Evolutionary conservation across 2,888 invertebrate genomes (phyloP).

Genomic region (Himalopsyche tibetana): DNA sequence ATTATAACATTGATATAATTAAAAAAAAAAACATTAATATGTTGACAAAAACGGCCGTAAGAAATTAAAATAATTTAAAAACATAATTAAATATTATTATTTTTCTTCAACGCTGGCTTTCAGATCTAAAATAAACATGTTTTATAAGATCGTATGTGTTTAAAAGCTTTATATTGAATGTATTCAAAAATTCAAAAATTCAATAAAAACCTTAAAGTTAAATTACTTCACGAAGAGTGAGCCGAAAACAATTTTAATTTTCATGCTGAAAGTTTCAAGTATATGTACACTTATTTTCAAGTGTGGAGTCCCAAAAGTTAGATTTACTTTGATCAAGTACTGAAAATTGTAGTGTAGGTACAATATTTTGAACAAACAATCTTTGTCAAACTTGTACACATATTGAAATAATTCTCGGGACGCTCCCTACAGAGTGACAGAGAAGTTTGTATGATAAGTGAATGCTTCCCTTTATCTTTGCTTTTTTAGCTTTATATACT

Average conservation of each 20-base stretch:
- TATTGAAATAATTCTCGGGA: constrained; percentile 31
- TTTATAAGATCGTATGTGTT: no score
- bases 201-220: background rate
- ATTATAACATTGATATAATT: no score
- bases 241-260: constrained; percentile 11
- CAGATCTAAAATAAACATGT: no score
- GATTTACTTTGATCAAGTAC: constrained; percentile 20
- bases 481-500: no score
- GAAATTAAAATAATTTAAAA: no score
- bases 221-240: constrained; percentile 1
- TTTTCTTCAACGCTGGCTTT: no score
- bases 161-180: no score
- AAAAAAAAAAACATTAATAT: no score
- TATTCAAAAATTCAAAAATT: background rate
- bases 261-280: background rate
- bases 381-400: constrained; percentile 37
- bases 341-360: constrained; percentile 27
- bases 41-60: no score
- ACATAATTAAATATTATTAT: no score
- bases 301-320: constrained; percentile 5
- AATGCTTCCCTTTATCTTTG: no score
- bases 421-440: background rate
- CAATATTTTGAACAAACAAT: constrained; percentile 32
- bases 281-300: background rate
- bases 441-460: no score